Evolutionary conservation across 2,888 invertebrate species (phyloP).

Genomic region (Papilio elwesi): DNA sequence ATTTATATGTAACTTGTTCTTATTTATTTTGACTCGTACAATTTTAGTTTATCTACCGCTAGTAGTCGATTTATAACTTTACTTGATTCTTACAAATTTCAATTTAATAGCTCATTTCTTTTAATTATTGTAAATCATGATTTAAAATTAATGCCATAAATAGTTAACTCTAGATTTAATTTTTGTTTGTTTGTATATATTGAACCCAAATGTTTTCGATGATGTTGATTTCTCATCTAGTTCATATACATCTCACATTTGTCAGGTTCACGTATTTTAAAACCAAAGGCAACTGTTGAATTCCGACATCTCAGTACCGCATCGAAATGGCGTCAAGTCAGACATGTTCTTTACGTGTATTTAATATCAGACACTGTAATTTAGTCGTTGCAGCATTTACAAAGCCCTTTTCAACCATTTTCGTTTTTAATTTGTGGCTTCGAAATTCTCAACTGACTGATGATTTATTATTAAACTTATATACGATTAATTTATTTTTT

Average conservation of each 20-base stretch:
- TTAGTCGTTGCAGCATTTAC: conserved; percentile 16
- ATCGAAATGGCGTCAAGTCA: too few species aligned
- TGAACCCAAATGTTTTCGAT: not conserved
- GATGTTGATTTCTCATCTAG: not conserved
- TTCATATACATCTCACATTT: not conserved
- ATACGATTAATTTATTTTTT: conserved; percentile 26
- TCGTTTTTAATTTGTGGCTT: not conserved
- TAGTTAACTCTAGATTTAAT: conserved; percentile 6
- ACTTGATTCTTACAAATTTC: conserved; percentile 7
- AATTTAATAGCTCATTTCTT: not conserved
- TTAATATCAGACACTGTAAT: not conserved
- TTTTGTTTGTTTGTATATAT: not conserved
- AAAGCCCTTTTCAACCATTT: not conserved
- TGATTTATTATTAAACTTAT: conserved; percentile 8
- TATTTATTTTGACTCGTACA: not conserved
- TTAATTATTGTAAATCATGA: conserved; percentile 1
- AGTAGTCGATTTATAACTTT: not conserved
- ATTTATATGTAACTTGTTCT: conserved; percentile 4
- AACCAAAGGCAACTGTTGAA: not conserved
- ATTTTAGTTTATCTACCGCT: not conserved
- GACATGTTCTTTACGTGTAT: not conserved
- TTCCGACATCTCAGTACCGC: not conserved
- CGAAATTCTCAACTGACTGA: not conserved
- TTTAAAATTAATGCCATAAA: conserved; percentile 17
- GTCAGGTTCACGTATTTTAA: not conserved